A percentile compares a stretch with the other conserved stretches of the same genome.
Evolutionary conservation across 2,888 invertebrate species (phyloP).

Genomic region (Apamea epomidion): DNA sequence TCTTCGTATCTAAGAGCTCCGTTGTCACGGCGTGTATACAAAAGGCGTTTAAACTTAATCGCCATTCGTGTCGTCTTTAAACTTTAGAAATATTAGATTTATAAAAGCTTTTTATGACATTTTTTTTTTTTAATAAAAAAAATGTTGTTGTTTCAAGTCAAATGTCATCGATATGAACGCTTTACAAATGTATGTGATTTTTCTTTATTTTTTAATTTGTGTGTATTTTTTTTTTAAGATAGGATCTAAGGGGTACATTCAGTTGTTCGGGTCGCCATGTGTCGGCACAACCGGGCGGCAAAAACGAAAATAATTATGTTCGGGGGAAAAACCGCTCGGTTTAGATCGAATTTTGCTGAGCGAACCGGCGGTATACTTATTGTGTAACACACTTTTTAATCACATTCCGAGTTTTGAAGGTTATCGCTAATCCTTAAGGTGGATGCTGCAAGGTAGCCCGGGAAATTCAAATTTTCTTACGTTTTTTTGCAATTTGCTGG

Average conservation of each 20-base stretch:
- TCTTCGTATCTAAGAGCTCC: background rate
- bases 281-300: too few relatives aligned
- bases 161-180: constrained; percentile 20
- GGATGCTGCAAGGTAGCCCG: too few relatives aligned
- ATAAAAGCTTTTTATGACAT: constrained; percentile 59
- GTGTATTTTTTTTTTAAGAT: background rate
- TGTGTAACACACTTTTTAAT: background rate
- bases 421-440: background rate
- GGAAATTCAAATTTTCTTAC: too few relatives aligned
- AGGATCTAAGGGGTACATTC: too few relatives aligned
- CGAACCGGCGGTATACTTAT: background rate
- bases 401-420: background rate
- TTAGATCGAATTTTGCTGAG: background rate
- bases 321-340: background rate
- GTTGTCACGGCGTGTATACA: constrained; percentile 20
- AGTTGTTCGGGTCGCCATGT: background rate
- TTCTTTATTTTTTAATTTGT: too few relatives aligned
- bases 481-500: too few relatives aligned
- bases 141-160: constrained; percentile 9
- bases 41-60: constrained; percentile 4
- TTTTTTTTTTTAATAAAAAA: constrained; percentile 30
- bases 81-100: constrained; percentile 47
- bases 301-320: background rate
- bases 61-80: constrained; percentile 47
- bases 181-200: constrained; percentile 1